Percentiles rank a stretch among this genome's conserved stretches.
Conservation (phyloP, 2,888 invertebrate species). For the Cheilosia soror region DNA sequence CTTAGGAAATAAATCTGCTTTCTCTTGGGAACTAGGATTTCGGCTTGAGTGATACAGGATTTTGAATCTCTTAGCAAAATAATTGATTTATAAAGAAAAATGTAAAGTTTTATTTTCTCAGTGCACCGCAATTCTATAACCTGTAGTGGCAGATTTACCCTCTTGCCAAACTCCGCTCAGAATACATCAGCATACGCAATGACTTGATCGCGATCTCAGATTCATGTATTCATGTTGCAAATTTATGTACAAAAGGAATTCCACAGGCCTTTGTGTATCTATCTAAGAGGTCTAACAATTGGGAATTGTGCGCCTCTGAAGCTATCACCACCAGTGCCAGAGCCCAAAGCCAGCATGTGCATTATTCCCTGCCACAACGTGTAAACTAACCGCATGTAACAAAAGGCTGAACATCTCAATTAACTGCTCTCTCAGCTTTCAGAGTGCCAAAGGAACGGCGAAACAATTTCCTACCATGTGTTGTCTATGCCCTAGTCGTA, state of each 20-base stretch:
- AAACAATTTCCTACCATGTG: conserved; percentile 16
- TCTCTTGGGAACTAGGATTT: too few relatives aligned
- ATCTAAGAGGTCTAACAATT: conserved; percentile 51
- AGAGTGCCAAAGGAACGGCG: conserved; percentile 33
- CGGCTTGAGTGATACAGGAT: too few relatives aligned
- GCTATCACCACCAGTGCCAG: conserved; percentile 13
- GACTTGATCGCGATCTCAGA: conserved; percentile 69
- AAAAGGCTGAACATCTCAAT: conserved; percentile 76
- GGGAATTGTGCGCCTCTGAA: conserved; percentile 44
- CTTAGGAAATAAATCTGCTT: too few relatives aligned
- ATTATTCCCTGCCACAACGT: conserved; percentile 62
- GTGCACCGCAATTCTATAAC: conserved; percentile 27
- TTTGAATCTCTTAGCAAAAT: neutral
- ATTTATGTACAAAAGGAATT: conserved; percentile 73
- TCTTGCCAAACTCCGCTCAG: conserved; percentile 20
- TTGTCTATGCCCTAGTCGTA: neutral
- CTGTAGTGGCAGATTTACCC: conserved; percentile 35
- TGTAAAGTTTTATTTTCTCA: neutral
- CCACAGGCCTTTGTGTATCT: conserved; percentile 48
- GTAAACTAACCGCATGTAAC: conserved; percentile 75
- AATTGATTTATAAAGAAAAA: neutral
- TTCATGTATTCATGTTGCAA: conserved; percentile 74
- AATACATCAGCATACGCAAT: conserved; percentile 75
- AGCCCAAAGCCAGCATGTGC: conserved; percentile 57
- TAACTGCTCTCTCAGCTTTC: conserved; percentile 70